These are phyloP conservation scores for Phortica magna DNA, from an alignment of 2,888 invertebrate genomes.

Conservation along the genomic window DNA sequence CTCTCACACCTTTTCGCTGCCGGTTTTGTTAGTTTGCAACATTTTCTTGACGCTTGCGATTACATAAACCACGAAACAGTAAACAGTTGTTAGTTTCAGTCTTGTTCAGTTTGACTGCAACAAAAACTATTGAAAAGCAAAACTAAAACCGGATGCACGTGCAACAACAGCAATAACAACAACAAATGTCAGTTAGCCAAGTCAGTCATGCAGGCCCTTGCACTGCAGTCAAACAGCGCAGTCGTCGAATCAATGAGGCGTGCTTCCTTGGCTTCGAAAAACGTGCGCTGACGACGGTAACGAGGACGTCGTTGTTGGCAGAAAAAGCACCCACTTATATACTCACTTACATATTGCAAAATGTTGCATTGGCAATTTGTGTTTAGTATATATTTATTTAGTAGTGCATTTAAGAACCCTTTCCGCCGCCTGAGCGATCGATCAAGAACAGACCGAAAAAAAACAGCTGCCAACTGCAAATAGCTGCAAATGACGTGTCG, in stretches of 20 bases:
- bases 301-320: background rate
- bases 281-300: background rate
- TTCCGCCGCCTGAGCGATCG: background rate
- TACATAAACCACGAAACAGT: background rate
- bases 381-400: constrained; percentile 29
- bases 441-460: background rate
- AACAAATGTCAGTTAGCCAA: background rate
- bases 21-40: background rate
- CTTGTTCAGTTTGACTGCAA: background rate
- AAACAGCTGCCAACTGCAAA: background rate
- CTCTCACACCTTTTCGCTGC: background rate
- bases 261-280: constrained; percentile 53
- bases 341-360: constrained; percentile 31
- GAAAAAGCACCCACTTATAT: constrained; percentile 17
- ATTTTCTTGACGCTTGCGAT: background rate
- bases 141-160: constrained; percentile 52
- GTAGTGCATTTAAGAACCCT: background rate
- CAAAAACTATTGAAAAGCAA: background rate
- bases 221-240: constrained; percentile 37
- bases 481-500: background rate
- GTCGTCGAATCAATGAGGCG: constrained; percentile 51
- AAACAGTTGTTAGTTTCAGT: no score
- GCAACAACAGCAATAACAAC: constrained; percentile 25
- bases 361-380: constrained; percentile 14
- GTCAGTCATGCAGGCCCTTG: background rate